Evolutionary conservation across 2,888 invertebrate genomes (phyloP).

Genomic region (Mythimna albipuncta): DNA sequence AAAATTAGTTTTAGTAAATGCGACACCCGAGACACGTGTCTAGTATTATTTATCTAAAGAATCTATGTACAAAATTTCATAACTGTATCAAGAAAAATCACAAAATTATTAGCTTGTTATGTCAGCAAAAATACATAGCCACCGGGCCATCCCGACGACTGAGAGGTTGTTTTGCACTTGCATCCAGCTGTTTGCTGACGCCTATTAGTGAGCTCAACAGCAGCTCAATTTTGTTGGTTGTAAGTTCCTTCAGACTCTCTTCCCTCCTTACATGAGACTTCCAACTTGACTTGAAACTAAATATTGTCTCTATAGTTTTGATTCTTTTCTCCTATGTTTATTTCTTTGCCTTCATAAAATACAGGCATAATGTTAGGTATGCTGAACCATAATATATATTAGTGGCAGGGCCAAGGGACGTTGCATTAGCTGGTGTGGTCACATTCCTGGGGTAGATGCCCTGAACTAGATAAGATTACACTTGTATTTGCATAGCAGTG

Average conservation of each 20-base stretch:
- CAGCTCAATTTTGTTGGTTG: background rate
- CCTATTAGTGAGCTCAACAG: no score
- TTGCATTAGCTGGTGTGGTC: background rate
- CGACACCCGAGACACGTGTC: no score
- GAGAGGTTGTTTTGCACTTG: no score
- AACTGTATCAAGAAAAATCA: no score
- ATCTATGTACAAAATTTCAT: no score
- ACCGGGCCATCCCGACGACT: no score
- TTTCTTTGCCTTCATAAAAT: background rate
- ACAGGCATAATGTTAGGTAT: background rate
- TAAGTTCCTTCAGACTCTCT: background rate
- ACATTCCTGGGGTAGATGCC: constrained; percentile 42
- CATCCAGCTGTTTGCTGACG: no score
- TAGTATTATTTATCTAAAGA: no score
- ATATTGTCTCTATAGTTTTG: no score
- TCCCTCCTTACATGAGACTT: background rate
- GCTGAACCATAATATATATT: constrained; percentile 1
- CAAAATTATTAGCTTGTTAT: no score
- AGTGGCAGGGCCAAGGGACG: background rate
- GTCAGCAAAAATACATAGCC: no score
- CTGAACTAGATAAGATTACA: constrained; percentile 36
- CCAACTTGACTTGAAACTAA: background rate
- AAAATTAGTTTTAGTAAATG: no score
- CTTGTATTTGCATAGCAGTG: constrained; percentile 32
- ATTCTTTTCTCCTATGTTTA: background rate